Base-by-base conservation (phyloP, 2,888 invertebrate genomes). In the Oxystoma pomonae region DNA sequence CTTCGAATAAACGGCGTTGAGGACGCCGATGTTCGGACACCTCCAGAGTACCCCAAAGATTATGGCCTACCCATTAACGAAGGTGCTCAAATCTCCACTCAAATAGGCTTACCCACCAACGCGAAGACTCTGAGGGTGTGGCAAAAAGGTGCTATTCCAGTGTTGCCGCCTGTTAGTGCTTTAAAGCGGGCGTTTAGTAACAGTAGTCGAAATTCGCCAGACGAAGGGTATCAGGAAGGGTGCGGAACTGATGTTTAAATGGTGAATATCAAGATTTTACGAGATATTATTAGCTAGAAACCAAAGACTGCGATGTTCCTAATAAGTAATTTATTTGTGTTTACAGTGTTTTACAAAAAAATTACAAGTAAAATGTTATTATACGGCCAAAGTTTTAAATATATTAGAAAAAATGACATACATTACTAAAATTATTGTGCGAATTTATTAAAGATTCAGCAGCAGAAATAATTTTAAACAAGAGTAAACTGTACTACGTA, bases 151-250 rank as follows among this genome's bases (percentile, higher is more conserved):
- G 85, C 85, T 63, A 91, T 92, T 67, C 92, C 92, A 66, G 93
- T 93, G 63, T 81, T 92, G 76, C 93, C 92, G 22, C 94, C 92
- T 19, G 92, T 93, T 55, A 90, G 91, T 65, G 91, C 92, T 68
- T 85, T 92, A 69, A 94, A 94, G 80, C 87, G 93, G 68, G 93
- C 90, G 65, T 86, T 93, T 68, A 90, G 89, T 71, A 90, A 89
- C 72, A 90, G 89, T 80, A 91, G 88, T 74, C 87, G 94, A 76
- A 93, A 92, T 78, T 91, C 94, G 20, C 90, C 92, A 53, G 95
- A 95, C 76, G 94, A 95, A 80, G 92, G 93, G 67, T 94, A 94
- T 79, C 94, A 94, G 80, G 94, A 94, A 82, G 94, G 94, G 75
- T 92, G 93, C 81, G 94, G 94, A 71, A 94, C 94, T 71, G 94